Percentiles rank a stretch among this genome's conserved stretches.
These are phyloP conservation scores for Thymelicus lineola DNA, from an alignment of 2,888 invertebrate species.

Conservation along the genomic window DNA sequence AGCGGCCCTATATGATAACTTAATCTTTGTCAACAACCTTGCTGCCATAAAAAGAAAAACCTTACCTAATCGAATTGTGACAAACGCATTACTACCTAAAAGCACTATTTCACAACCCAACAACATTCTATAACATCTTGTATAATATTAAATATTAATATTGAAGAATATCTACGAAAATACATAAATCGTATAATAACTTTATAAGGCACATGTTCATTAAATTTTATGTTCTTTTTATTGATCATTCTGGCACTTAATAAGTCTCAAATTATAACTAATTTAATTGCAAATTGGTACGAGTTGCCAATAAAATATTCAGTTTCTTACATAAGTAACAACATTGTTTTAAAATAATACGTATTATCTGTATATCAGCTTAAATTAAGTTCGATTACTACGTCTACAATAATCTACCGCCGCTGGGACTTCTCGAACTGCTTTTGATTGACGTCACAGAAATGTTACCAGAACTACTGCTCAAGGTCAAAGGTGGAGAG, in stretches of 20 bases:
- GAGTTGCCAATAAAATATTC: slow-evolving; percentile 25
- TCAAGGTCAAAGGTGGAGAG: slow-evolving; percentile 71
- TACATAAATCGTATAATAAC: slow-evolving; percentile 29
- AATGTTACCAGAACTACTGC: slow-evolving; percentile 75
- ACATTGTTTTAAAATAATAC: slow-evolving; percentile 9
- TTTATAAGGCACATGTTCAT: slow-evolving; percentile 51
- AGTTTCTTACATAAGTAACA: slow-evolving; percentile 7
- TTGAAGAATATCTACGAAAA: slow-evolving; percentile 34
- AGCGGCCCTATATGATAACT: not conserved
- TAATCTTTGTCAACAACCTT: slow-evolving; percentile 6
- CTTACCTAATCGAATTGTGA: slow-evolving; percentile 56
- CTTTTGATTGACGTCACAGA: slow-evolving; percentile 87
- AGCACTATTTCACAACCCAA: slow-evolving; percentile 63
- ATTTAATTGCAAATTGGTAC: slow-evolving; percentile 36
- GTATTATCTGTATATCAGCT: slow-evolving; percentile 8
- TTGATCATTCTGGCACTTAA: slow-evolving; percentile 40
- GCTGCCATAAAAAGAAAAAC: slow-evolving; percentile 1
- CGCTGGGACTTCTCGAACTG: slow-evolving; percentile 84
- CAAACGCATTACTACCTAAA: slow-evolving; percentile 44
- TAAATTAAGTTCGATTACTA: not conserved
- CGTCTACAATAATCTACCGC: slow-evolving; percentile 62
- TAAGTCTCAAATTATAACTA: slow-evolving; percentile 25
- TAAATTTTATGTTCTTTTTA: slow-evolving; percentile 39
- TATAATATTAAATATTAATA: slow-evolving; percentile 1
- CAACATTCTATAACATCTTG: slow-evolving; percentile 43